Conservation (phyloP, 2,113 vertebrate genomes). For the Amphiprion ocellaris region DNA sequence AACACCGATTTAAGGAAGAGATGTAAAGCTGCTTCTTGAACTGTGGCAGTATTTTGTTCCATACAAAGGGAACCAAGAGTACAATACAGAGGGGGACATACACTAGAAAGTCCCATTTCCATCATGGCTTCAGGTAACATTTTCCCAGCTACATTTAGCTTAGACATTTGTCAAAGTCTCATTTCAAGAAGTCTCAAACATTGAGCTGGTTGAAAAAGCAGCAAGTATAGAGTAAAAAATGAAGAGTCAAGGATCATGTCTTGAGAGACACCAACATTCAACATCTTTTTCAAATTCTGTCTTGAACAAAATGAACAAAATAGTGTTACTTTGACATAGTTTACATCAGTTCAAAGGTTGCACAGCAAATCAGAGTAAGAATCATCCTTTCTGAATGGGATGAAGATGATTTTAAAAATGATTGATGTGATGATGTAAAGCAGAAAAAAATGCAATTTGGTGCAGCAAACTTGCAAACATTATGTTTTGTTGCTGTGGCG, state of each 20-base stretch:
- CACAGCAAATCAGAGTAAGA: constrained; percentile 86
- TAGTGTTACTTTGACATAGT: neutral
- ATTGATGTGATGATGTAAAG: constrained; percentile 30
- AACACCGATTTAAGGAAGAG: constrained; percentile 11
- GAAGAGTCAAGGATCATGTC: constrained; percentile 14
- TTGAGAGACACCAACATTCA: constrained; percentile 20
- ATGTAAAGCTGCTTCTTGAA: constrained; percentile 46
- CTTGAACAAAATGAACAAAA: constrained; percentile 10
- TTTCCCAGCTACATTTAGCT: constrained; percentile 8
- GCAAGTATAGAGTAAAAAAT: constrained; percentile 23
- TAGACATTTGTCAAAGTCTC: constrained; percentile 25
- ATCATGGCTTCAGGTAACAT: constrained; percentile 12
- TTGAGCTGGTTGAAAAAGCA: constrained; percentile 46
- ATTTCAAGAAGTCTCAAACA: constrained; percentile 55
- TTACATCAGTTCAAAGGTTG: constrained; percentile 58
- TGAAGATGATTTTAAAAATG: constrained; percentile 40
- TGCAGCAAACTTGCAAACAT: constrained; percentile 25
- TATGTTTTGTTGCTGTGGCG: constrained; percentile 12
- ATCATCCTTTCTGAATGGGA: constrained; percentile 57
- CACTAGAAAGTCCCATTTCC: constrained; percentile 15
- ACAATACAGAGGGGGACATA: neutral
- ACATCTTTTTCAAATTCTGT: constrained; percentile 15
- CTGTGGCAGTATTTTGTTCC: constrained; percentile 11
- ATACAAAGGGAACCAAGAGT: neutral
- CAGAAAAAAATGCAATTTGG: neutral